These are phyloP conservation scores for Acleris sparsana DNA, from an alignment of 2,888 invertebrate genomes.

Conservation along the genomic window DNA sequence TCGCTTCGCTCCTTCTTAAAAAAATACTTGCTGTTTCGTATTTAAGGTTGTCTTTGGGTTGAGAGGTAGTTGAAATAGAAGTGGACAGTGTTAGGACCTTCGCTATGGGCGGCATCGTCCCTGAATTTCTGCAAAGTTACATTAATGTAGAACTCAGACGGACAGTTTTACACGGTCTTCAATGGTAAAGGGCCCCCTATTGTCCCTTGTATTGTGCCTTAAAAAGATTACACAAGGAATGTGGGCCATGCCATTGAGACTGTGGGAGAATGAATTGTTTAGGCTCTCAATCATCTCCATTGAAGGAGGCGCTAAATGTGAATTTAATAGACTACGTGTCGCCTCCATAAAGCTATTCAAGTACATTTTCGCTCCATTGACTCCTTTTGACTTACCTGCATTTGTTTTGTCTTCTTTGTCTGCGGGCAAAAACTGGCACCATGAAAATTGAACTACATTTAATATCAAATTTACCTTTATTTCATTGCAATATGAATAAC, in stretches of 20 bases:
- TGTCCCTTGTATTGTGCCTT: slow-evolving; percentile 70
- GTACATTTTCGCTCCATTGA: slow-evolving; percentile 67
- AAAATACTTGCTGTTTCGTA: slow-evolving; percentile 35
- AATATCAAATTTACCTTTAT: slow-evolving; percentile 25
- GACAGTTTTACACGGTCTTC: slow-evolving; percentile 65
- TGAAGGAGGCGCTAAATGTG: slow-evolving; percentile 77
- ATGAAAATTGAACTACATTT: slow-evolving; percentile 26
- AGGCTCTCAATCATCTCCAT: slow-evolving; percentile 79
- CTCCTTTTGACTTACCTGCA: slow-evolving; percentile 62
- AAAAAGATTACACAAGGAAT: slow-evolving; percentile 78
- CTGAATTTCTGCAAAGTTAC: slow-evolving; percentile 71
- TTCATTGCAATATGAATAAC: slow-evolving; percentile 7
- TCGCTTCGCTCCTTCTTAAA: slow-evolving; percentile 2
- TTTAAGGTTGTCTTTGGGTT: slow-evolving; percentile 38
- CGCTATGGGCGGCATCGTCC: slow-evolving; percentile 73
- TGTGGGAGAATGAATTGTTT: slow-evolving; percentile 73
- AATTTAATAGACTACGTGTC: slow-evolving; percentile 81
- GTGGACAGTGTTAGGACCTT: slow-evolving; percentile 44
- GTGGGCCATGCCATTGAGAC: slow-evolving; percentile 76
- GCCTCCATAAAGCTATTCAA: slow-evolving; percentile 73
- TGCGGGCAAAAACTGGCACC: slow-evolving; percentile 37
- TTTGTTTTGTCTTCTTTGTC: slow-evolving; percentile 46
- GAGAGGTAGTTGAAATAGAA: neutral
- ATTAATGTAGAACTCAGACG: slow-evolving; percentile 74
- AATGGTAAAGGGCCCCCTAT: slow-evolving; percentile 66